Percentiles rank a stretch among this genome's conserved stretches.
These are phyloP conservation scores for Sternarchorhynchus goeldii DNA, from an alignment of 2,797 vertebrate species.

Conservation along the genomic window DNA sequence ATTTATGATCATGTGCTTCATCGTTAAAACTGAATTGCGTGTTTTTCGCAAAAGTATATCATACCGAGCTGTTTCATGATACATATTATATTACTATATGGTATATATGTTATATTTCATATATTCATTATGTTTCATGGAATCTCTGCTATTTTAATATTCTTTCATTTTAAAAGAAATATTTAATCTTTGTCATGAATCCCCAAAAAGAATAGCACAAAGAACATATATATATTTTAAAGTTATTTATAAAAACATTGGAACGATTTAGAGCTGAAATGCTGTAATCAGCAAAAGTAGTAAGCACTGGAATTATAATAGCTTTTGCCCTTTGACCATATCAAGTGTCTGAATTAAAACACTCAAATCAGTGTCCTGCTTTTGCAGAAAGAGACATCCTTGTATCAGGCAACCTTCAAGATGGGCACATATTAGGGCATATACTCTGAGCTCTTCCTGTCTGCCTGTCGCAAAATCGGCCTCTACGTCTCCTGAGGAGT, in stretches of 20 bases:
- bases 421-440: constrained; percentile 45
- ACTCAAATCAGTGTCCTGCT: constrained; percentile 18
- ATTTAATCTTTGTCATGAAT: no score
- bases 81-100: no score
- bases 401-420: constrained; percentile 20
- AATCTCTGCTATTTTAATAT: no score
- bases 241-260: not conserved
- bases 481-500: constrained; percentile 15
- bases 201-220: no score
- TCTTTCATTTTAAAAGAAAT: no score
- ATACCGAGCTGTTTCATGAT: no score
- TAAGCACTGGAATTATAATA: not conserved
- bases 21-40: constrained; percentile 19
- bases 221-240: no score
- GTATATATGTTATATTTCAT: no score
- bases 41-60: constrained; percentile 1
- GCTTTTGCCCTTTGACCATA: not conserved
- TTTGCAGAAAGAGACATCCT: constrained; percentile 61
- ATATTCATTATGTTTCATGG: no score
- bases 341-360: not conserved
- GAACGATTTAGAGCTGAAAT: not conserved
- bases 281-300: no score
- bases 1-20: constrained; percentile 21
- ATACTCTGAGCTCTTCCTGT: constrained; percentile 24
- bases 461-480: constrained; percentile 7